A percentile compares a stretch with the other conserved stretches of the same genome.
phyloP scores from a whole-genome alignment of 2,113 vertebrate species.

The Cololabis saira region DNA sequence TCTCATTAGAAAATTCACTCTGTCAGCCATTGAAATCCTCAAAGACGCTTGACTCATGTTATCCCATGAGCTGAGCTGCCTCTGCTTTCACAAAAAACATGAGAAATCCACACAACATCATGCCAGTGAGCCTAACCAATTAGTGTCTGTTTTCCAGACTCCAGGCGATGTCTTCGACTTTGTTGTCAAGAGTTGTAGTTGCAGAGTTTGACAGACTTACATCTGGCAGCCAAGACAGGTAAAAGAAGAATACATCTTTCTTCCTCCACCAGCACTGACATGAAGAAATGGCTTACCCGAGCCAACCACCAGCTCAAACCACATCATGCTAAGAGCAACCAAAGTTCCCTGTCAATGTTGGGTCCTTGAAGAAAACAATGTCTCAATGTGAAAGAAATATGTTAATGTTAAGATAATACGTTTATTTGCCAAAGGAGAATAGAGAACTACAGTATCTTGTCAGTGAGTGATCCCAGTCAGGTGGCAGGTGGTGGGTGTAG shows the following conservation, averaged over 20 bases:
- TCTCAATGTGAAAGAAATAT: conserved; percentile 56
- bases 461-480: not conserved
- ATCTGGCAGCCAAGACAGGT: conserved; percentile 70
- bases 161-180: conserved; percentile 42
- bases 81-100: conserved; percentile 28
- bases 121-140: conserved; percentile 46
- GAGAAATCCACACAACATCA: conserved; percentile 38
- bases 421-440: conserved; percentile 42
- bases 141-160: conserved; percentile 49
- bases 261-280: conserved; percentile 67
- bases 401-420: conserved; percentile 65
- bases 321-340: conserved; percentile 59
- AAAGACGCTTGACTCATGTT: conserved; percentile 29
- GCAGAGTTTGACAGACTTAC: conserved; percentile 42
- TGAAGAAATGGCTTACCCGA: conserved; percentile 76
- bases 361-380: conserved; percentile 45
- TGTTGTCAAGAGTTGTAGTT: conserved; percentile 51
- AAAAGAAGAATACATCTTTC: conserved; percentile 60
- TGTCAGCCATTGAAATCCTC: conserved; percentile 23
- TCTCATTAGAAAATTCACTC: conserved; percentile 13
- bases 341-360: conserved; percentile 58
- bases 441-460: conserved; percentile 30
- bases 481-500: not conserved
- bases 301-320: conserved; percentile 60
- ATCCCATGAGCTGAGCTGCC: conserved; percentile 20